phyloP scores from a whole-genome alignment of 2,113 vertebrate genomes.

The Grallaria varia region DNA sequence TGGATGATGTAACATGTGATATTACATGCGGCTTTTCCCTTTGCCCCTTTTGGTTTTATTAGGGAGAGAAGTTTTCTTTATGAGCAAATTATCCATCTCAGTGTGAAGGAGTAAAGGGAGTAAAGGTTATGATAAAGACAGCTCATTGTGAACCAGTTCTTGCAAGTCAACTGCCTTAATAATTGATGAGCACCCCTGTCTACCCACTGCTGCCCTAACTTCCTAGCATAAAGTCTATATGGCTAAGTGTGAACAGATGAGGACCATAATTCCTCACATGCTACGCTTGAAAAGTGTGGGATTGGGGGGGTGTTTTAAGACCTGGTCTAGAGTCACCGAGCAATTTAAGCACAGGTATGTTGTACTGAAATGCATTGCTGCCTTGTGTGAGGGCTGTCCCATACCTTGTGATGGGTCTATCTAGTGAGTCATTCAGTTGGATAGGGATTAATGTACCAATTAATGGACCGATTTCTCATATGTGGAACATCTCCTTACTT shows the following conservation, averaged over 20 bases:
- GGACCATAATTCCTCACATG: not conserved
- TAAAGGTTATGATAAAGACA: not conserved
- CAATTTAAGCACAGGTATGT: not conserved
- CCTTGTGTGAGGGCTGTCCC: not conserved
- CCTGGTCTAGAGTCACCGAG: not conserved
- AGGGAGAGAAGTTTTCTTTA: not conserved
- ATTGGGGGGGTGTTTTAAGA: not conserved
- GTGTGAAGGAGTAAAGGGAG: not conserved
- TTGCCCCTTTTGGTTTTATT: not conserved
- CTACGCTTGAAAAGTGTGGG: not conserved
- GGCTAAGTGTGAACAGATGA: not conserved
- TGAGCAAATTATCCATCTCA: not conserved
- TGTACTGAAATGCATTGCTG: not conserved
- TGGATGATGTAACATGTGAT: not conserved
- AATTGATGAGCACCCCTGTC: not conserved
- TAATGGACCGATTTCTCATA: not conserved
- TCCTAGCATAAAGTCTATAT: not conserved
- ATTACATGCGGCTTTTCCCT: not conserved
- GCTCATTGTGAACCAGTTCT: not conserved
- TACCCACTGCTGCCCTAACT: not conserved
- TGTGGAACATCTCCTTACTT: not conserved
- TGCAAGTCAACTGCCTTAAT: not conserved
- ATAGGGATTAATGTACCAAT: not conserved
- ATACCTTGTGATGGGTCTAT: not conserved
- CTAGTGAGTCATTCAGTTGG: not conserved